Evolutionary conservation across 2,113 vertebrate genomes (phyloP).

Genomic region (Euleptes europaea): DNA sequence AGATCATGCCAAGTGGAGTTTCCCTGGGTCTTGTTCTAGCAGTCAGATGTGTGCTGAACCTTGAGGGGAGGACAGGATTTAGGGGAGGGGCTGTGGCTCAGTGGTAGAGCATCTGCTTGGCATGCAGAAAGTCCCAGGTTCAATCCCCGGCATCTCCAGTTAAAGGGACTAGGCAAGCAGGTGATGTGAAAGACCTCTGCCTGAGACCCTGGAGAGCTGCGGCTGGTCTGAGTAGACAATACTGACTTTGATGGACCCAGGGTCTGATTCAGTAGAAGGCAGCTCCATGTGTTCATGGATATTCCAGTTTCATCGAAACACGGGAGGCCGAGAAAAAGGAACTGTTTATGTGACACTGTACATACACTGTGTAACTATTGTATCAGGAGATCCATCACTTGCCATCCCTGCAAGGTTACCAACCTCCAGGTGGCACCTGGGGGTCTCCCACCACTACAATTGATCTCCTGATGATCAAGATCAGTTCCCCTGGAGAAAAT

Average conservation of each 20-base stretch:
- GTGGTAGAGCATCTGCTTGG: no score
- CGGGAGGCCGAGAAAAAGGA: slow-evolving; percentile 28
- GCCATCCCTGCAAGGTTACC: slow-evolving; percentile 42
- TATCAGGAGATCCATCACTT: slow-evolving; percentile 36
- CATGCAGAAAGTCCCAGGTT: no score
- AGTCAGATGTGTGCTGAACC: no score
- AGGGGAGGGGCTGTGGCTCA: no score
- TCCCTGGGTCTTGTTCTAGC: no score
- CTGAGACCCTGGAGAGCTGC: background rate
- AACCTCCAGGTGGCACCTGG: no score
- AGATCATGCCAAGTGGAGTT: no score
- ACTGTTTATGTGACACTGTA: slow-evolving; percentile 67
- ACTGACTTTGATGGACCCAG: background rate
- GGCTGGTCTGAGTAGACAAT: background rate
- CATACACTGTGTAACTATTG: background rate
- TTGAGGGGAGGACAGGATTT: no score
- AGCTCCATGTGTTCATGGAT: no score
- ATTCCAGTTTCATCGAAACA: background rate
- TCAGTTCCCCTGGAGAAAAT: no score
- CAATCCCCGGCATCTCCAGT: background rate
- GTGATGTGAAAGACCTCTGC: background rate
- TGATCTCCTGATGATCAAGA: no score
- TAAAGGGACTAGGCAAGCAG: background rate
- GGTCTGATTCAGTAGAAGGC: background rate
- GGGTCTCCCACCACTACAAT: no score